Base-by-base conservation (phyloP, 1,140 invertebrate species). In the Physella acuta region DNA sequence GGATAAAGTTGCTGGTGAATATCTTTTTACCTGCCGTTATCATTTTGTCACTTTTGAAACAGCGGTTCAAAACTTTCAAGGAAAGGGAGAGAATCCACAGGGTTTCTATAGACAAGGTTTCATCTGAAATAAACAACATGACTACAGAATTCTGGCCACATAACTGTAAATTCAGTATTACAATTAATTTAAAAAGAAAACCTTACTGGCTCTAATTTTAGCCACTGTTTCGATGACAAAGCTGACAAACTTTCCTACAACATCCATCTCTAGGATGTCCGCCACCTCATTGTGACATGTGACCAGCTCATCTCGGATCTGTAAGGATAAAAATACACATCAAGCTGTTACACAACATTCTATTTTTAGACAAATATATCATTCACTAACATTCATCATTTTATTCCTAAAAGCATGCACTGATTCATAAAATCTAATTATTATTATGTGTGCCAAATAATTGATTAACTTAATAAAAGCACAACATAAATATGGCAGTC, bases 81-180 rank as follows among this genome's bases (percentile, higher is more conserved):
- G 74, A 73, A 59, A 85, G 75, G 5, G 79, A 80, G 24, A 85
- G 71, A 30, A 84, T 79, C 83, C 83, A 85, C 8, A 80, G 55
- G 30, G 71, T 77, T 61, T 83, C 80, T 36, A 82, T 78, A 65
- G 74, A 71, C 11, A 79, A 68, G 17, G 76, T 74, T 53, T 76
- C 76, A 55, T 75, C 79, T 77, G 68, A 55, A 20, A 55, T n/a
- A n/a, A n/a, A n/a, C n/a, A n/a, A n/a, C n/a, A n/a, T n/a, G n/a
- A n/a, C n/a, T n/a, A n/a, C n/a, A n/a, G n/a, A n/a, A n/a, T n/a
- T n/a, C n/a, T n/a, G n/a, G n/a, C n/a, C n/a, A n/a, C n/a, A n/a
- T n/a, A n/a, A n/a, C n/a, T n/a, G n/a, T n/a, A n/a, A n/a, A n/a
- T n/a, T n/a, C n/a, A n/a, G n/a, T n/a, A n/a, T n/a, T n/a, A n/a